phyloP scores from a whole-genome alignment of 2,113 vertebrate species.

The Paralichthys olivaceus region DNA sequence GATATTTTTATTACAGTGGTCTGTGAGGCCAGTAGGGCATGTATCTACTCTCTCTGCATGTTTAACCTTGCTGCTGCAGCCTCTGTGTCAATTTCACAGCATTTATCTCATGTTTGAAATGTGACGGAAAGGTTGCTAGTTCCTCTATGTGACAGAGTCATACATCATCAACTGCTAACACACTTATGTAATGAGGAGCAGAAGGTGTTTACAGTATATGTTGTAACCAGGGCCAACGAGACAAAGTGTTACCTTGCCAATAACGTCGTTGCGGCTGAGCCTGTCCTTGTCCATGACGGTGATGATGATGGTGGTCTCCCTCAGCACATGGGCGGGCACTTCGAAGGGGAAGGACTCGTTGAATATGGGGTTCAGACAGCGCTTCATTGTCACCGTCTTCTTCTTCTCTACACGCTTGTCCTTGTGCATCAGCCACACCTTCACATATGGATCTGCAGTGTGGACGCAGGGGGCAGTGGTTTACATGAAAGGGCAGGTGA shows the following conservation, averaged over 20 bases:
- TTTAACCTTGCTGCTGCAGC: neutral
- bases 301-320: conserved; percentile 98
- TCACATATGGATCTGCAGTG: conserved; percentile 94
- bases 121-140: neutral
- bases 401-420: conserved; percentile 99
- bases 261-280: conserved; percentile 97
- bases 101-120: too few relatives aligned
- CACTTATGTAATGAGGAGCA: neutral
- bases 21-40: neutral
- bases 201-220: neutral
- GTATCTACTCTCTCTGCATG: neutral
- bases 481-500: conserved; percentile 31
- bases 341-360: conserved; percentile 98
- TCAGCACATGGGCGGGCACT: conserved; percentile 94
- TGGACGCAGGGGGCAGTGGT: conserved; percentile 20
- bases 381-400: conserved; percentile 97
- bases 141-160: neutral
- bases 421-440: conserved; percentile 99
- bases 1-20: neutral
- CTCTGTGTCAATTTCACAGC: neutral
- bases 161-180: neutral
- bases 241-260: conserved; percentile 90
- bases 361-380: conserved; percentile 97
- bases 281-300: conserved; percentile 99
- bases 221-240: neutral